These are phyloP conservation scores for Odontocolon sp. DNA, from an alignment of 2,888 invertebrate genomes.

Conservation along the genomic window DNA sequence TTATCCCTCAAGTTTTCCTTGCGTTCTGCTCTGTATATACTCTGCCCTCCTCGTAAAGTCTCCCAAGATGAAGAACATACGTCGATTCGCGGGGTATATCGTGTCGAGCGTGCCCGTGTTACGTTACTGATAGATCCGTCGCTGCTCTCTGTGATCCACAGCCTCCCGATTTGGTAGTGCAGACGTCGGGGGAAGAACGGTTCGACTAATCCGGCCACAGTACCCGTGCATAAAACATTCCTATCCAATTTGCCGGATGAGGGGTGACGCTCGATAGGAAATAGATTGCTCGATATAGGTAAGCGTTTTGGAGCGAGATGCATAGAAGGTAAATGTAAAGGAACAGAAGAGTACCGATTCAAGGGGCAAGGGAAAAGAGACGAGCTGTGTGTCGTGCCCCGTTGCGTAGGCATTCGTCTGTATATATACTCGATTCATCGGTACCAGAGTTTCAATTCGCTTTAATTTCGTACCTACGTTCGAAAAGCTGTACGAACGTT, in stretches of 20 bases:
- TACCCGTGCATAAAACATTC: slow-evolving; percentile 67
- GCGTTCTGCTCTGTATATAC: neutral
- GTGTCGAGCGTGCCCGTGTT: neutral
- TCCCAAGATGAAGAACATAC: slow-evolving; percentile 41
- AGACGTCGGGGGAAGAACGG: slow-evolving; percentile 40
- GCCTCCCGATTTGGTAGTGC: neutral
- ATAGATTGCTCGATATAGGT: slow-evolving; percentile 68
- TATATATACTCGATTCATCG: slow-evolving; percentile 45
- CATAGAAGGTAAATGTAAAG: slow-evolving; percentile 20
- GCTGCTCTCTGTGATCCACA: neutral
- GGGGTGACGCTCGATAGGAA: slow-evolving; percentile 65
- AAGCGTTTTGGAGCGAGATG: too few relatives aligned
- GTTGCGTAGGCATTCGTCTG: slow-evolving; percentile 50
- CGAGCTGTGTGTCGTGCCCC: slow-evolving; percentile 38
- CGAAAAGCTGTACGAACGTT: slow-evolving; percentile 38
- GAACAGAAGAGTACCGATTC: slow-evolving; percentile 32
- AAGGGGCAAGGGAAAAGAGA: too few relatives aligned
- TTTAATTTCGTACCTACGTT: slow-evolving; percentile 52
- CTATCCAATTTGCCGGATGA: slow-evolving; percentile 68
- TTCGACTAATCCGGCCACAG: slow-evolving; percentile 49
- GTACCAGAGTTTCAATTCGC: slow-evolving; percentile 59
- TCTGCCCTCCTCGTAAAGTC: neutral
- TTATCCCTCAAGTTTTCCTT: neutral
- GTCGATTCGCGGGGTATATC: slow-evolving; percentile 38
- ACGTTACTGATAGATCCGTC: slow-evolving; percentile 1